phyloP scores from a whole-genome alignment of 2,888 invertebrate species.

The Brassicogethes aeneus region DNA sequence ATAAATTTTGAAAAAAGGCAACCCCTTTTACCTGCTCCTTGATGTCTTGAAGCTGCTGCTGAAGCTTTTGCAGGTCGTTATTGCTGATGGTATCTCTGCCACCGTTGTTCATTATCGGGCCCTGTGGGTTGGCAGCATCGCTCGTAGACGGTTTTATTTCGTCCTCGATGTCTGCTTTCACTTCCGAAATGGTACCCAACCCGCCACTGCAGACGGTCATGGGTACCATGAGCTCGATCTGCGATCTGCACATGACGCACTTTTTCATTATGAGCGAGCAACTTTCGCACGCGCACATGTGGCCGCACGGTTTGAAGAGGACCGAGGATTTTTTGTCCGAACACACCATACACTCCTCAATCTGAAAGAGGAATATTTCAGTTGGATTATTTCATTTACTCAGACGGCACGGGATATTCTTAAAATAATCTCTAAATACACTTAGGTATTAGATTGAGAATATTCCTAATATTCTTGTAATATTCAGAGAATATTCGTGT shows the following conservation, averaged over 20 bases:
- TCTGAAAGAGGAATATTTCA: slow-evolving; percentile 51
- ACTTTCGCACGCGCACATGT: slow-evolving; percentile 86
- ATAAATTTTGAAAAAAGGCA: too few relatives aligned
- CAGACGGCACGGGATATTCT: too few relatives aligned
- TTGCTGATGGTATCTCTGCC: slow-evolving; percentile 58
- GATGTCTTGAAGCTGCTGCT: slow-evolving; percentile 93
- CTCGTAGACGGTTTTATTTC: slow-evolving; percentile 39
- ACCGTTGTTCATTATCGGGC: slow-evolving; percentile 55
- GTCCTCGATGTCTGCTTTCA: slow-evolving; percentile 43
- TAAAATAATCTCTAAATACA: too few relatives aligned
- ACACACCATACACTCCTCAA: slow-evolving; percentile 94
- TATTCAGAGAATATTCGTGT: too few relatives aligned
- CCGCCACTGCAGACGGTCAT: slow-evolving; percentile 39
- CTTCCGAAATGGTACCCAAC: slow-evolving; percentile 43
- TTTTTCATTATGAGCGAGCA: slow-evolving; percentile 96
- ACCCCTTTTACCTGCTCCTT: slow-evolving; percentile 98
- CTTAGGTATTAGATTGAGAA: too few relatives aligned
- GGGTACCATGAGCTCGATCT: slow-evolving; percentile 64
- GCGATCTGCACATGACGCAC: slow-evolving; percentile 89
- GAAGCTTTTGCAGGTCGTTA: slow-evolving; percentile 80
- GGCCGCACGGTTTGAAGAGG: slow-evolving; percentile 90
- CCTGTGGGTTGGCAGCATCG: slow-evolving; percentile 34
- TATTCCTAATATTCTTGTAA: too few relatives aligned
- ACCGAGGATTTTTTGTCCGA: slow-evolving; percentile 88
- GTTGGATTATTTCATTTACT: too few relatives aligned